Conservation (phyloP, 2,797 vertebrate genomes). For the Chloroceryle amazona region DNA sequence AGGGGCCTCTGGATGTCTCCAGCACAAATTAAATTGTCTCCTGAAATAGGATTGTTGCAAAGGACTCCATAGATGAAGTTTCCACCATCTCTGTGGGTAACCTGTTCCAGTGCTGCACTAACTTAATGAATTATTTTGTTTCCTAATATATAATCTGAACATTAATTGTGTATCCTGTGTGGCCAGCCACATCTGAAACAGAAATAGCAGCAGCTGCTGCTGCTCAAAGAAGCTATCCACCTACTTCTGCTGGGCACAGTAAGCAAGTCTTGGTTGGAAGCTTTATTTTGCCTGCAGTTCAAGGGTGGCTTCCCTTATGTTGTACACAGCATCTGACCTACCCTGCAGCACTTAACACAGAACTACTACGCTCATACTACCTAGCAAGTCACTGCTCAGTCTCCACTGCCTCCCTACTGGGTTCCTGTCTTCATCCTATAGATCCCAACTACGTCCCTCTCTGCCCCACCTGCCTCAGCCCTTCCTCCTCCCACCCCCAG, state of each 20-base stretch:
- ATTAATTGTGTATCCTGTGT: background rate
- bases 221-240: background rate
- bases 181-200: background rate
- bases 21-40: background rate
- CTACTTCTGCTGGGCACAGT: background rate
- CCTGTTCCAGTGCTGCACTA: background rate
- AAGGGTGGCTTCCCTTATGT: background rate
- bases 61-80: background rate
- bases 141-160: background rate
- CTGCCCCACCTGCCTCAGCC: background rate
- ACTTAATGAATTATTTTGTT: background rate
- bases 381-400: background rate
- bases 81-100: background rate
- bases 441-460: background rate
- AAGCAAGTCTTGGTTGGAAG: background rate
- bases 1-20: background rate
- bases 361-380: background rate
- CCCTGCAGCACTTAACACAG: background rate
- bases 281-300: background rate
- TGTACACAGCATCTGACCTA: background rate
- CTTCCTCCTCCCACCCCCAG: background rate
- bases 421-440: background rate
- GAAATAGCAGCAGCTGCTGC: background rate
- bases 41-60: background rate
- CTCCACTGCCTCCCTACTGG: background rate